Base-by-base conservation (phyloP, 2,113 vertebrate genomes). In the Andinoacara biseriatus region DNA sequence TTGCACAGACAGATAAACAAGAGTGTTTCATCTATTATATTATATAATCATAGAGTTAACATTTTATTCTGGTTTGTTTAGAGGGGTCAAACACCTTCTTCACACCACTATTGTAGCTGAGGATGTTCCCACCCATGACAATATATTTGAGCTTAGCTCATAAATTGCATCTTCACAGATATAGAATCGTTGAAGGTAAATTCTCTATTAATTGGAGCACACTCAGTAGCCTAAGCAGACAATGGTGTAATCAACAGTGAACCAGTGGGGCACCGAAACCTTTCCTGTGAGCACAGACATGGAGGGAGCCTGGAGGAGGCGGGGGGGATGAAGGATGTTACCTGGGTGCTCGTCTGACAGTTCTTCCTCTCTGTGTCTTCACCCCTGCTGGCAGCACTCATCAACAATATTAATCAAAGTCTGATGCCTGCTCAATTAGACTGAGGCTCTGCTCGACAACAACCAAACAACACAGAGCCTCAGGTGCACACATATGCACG, bases 381-480 rank as follows among this genome's bases (percentile, higher is more conserved):
- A 87, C 83, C 93, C 91, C 90, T 89, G 90, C 92, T 89, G 91
- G 91, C 90, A 88, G 82, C 69, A 29, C 91, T 93, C 92, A 90
- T 94, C 92, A 93, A 89, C 90, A 93, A 89, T 91, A 94, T 93
- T 93, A 91, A 94, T 94, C 93, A 94, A 91, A 91, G 90, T 91
- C 93, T 88, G 87, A 89, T 90, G 84, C 76, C 83, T 82, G 86
- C 85, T 87, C 90, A 93, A 93, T 94, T 93, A 93, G 84, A 90
- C 63, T 18, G 4, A 76, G 84, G 69, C 80, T 90, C 79, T 20
- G 75, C 86, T 86, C 82, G 6, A 88, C 90, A 86, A 86, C 90
- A 88, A 69, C 85, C 81, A 85, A 85, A 91, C 86, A 84, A 69
- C 74, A 78, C 31, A 3, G 43, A 87, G 83, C 90, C 88, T 89